These are phyloP conservation scores for Lasioglossum baleicum DNA, from an alignment of 1,140 invertebrate genomes.

Conservation along the genomic window DNA sequence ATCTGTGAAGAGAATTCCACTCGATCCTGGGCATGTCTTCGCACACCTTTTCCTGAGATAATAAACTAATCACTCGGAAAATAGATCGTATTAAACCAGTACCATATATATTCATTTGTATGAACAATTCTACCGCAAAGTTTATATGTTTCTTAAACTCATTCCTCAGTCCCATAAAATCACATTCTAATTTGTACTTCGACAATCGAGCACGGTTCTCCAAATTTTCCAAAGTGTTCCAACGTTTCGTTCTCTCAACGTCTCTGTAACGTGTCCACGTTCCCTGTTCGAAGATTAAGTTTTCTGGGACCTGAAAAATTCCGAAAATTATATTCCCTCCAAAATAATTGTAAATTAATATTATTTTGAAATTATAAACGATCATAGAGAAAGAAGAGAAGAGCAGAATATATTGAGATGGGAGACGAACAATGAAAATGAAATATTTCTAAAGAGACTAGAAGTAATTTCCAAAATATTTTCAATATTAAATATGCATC, in stretches of 20 bases:
- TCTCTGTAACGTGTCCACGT: constrained; percentile 54
- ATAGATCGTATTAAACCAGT: too few relatives aligned
- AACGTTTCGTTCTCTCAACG: constrained; percentile 60
- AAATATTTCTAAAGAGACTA: too few relatives aligned
- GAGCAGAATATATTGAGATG: too few relatives aligned
- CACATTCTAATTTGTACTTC: constrained; percentile 61
- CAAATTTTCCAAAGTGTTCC: constrained; percentile 57
- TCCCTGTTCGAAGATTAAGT: constrained; percentile 61
- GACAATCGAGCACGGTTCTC: constrained; percentile 64
- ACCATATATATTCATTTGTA: too few relatives aligned
- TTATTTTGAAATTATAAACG: too few relatives aligned
- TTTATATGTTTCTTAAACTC: constrained; percentile 47
- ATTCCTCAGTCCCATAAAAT: constrained; percentile 53
- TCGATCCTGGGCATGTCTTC: constrained; percentile 60
- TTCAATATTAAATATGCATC: too few relatives aligned
- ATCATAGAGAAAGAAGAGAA: neutral
- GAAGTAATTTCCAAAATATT: too few relatives aligned
- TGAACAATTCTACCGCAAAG: constrained; percentile 54
- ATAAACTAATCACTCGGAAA: neutral
- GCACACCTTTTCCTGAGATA: constrained; percentile 44
- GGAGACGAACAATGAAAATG: too few relatives aligned
- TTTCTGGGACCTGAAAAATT: constrained; percentile 47
- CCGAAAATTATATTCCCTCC: too few relatives aligned
- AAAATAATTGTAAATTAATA: too few relatives aligned
- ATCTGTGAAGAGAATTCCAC: constrained; percentile 67